These are phyloP conservation scores for Gerris buenoi DNA, from an alignment of 1,140 invertebrate genomes.

Conservation along the genomic window DNA sequence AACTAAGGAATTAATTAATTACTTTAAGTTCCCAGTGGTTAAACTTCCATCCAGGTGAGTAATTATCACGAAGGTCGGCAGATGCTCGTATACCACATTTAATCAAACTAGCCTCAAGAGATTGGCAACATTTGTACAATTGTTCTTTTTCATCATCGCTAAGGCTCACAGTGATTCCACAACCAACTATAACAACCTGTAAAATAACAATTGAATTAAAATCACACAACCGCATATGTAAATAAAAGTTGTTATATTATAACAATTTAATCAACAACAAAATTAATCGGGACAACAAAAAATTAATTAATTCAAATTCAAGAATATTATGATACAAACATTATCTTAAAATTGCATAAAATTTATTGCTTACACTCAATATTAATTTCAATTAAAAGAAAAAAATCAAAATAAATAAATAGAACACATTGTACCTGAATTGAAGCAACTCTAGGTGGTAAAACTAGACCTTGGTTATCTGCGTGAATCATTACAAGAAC, in stretches of 20 bases:
- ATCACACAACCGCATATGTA: no score
- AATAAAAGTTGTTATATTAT: no score
- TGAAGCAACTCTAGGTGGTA: slow-evolving; percentile 81
- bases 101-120: slow-evolving; percentile 43
- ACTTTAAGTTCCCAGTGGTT: slow-evolving; percentile 99
- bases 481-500: slow-evolving; percentile 94
- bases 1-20: no score
- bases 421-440: slow-evolving; percentile 46
- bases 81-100: slow-evolving; percentile 49
- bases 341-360: no score
- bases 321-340: no score
- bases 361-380: no score
- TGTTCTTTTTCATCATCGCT: slow-evolving; percentile 50
- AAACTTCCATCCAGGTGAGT: slow-evolving; percentile 99
- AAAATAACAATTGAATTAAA: no score
- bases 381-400: no score
- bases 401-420: no score
- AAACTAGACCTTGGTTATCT: slow-evolving; percentile 88
- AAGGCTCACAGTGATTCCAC: slow-evolving; percentile 79
- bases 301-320: slow-evolving; percentile 4
- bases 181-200: slow-evolving; percentile 87
- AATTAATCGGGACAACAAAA: no score
- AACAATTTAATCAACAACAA: no score
- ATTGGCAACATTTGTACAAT: slow-evolving; percentile 55
- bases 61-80: slow-evolving; percentile 84